Evolutionary conservation across 2,888 invertebrate species (phyloP).

Genomic region (Nysson spinosus): DNA sequence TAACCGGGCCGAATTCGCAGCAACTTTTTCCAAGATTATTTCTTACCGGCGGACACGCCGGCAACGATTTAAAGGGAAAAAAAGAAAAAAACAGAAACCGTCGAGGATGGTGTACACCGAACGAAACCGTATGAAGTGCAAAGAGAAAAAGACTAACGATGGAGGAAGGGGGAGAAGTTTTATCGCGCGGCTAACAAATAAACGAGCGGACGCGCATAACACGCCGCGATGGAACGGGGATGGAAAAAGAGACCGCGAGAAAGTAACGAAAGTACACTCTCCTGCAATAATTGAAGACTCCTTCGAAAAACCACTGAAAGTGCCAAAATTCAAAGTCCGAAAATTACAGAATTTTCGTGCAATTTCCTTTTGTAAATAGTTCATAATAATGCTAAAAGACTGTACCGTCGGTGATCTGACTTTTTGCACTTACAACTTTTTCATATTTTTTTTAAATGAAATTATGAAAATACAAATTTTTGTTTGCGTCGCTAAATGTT

Average conservation of each 20-base stretch:
- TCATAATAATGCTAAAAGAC: no score
- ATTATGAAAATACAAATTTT: no score
- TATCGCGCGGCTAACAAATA: conserved; percentile 52
- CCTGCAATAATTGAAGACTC: no score
- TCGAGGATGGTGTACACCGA: neutral
- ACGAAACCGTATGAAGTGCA: neutral
- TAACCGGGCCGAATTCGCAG: conserved; percentile 37
- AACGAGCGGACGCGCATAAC: conserved; percentile 45
- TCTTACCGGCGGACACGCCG: conserved; percentile 50
- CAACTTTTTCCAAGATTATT: conserved; percentile 49
- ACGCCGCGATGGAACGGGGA: conserved; percentile 19
- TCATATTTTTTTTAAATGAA: no score
- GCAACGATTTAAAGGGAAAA: conserved; percentile 54
- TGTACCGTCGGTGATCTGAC: no score
- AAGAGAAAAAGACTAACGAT: neutral
- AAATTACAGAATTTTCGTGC: no score
- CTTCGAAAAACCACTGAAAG: no score
- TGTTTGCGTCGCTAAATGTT: no score
- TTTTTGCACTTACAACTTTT: no score
- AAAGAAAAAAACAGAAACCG: neutral
- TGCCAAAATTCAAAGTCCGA: no score
- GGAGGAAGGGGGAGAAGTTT: conserved; percentile 36
- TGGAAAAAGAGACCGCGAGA: conserved; percentile 44
- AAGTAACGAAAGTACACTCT: conserved; percentile 60
- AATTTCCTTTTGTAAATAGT: no score